Evolutionary conservation across 2,113 vertebrate genomes (phyloP), one percentile per base, ranked within the genome.

Genomic region (Struthidea cinerea): DNA sequence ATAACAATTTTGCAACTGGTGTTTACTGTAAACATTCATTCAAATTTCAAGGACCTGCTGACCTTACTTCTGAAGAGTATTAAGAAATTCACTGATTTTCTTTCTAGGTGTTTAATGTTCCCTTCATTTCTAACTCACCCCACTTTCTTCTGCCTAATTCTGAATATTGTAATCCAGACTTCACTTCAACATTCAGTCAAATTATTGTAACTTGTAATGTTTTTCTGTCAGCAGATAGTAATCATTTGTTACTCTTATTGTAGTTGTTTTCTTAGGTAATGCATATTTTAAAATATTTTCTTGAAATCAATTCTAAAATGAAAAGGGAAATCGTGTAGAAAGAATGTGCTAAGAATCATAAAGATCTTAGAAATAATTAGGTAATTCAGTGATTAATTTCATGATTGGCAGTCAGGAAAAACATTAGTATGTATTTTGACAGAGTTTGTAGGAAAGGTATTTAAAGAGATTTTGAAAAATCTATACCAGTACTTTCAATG

Each of bases 401-500:
- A 44, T 73, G 53, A 76, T 52, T 90, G 37, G 10, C 44, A 91
- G 55, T 52, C 30, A 73, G 49, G 28, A 84, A 41, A 90, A 80
- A 52, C 46, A 70, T 60, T 81, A 59, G 23, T 49, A 17, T 46
- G 17, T 86, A 46, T 89, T 88, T 81, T 86, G 87, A 68, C 33
- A 81, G 65, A 65, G 13, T 71, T 78, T 83, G 64, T 52, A 83
- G 47, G 12, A 91, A 92, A 95, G 44, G 47, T 84, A 63, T 90
- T 95, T 82, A 84, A 84, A 95, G 76, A 89, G 12, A 59, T 53
- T 67, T 91, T 76, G 49, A 94, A 90, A 92, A 89, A 96, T 85
- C 90, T 84, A 1, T 90, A 50, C 20, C 16, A 71, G 33, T 13
- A 13, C 16, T 96, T 86, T 30, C 60, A 47, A 86, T 93, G 63